Conservation (phyloP, 1,140 invertebrate genomes). For the Drosophila miranda region DNA sequence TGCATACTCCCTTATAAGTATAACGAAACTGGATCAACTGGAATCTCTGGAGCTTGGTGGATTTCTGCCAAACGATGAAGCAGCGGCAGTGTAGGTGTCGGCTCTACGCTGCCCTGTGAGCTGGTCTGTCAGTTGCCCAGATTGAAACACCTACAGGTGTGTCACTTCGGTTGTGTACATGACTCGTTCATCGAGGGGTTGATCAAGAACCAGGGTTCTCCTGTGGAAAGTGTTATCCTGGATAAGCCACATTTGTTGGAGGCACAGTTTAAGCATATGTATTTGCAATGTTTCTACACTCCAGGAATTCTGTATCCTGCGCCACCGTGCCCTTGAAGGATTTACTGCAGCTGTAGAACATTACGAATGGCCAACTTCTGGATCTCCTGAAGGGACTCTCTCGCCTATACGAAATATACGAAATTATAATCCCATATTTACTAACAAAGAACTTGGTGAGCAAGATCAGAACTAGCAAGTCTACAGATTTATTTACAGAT, state of each 20-base stretch:
- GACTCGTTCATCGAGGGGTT: slow-evolving; percentile 8
- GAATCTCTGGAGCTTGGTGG: slow-evolving; percentile 18
- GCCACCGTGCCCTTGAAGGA: background rate
- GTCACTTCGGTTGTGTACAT: background rate
- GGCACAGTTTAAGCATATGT: slow-evolving; percentile 1
- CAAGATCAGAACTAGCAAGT: too few relatives aligned
- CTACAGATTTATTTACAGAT: too few relatives aligned
- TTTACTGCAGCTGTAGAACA: slow-evolving; percentile 1
- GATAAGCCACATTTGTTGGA: background rate
- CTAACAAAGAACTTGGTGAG: slow-evolving; percentile 1
- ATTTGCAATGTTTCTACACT: slow-evolving; percentile 22
- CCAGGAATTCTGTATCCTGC: slow-evolving; percentile 24
- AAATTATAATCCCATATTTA: slow-evolving; percentile 5
- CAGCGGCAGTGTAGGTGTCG: too few relatives aligned
- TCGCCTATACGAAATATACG: too few relatives aligned
- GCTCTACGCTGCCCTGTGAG: background rate
- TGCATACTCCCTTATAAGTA: too few relatives aligned
- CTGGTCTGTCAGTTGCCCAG: slow-evolving; percentile 13
- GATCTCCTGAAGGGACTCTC: too few relatives aligned
- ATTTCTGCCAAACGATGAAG: background rate
- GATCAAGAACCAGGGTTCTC: slow-evolving; percentile 3
- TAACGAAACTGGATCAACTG: slow-evolving; percentile 2
- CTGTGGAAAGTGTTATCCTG: slow-evolving; percentile 19
- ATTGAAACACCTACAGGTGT: slow-evolving; percentile 34
- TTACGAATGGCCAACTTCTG: slow-evolving; percentile 18